Evolutionary conservation across 2,797 vertebrate genomes (phyloP).

Genomic region (Lepilemur ruficaudatus): DNA sequence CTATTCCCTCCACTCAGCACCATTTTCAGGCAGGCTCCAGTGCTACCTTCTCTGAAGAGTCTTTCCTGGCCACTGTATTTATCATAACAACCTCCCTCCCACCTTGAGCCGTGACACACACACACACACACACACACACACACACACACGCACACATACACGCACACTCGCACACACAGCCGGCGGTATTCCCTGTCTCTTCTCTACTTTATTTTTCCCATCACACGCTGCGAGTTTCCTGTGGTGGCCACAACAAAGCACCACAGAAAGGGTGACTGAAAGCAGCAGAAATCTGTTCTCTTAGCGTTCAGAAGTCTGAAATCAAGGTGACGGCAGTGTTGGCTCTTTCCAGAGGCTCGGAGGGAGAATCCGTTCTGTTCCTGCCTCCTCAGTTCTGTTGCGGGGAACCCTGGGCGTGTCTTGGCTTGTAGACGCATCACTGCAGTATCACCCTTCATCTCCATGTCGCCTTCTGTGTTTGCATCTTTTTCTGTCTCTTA

Average conservation of each 20-base stretch:
- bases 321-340: background rate
- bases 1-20: background rate
- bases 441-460: background rate
- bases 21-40: background rate
- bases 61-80: background rate
- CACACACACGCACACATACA: no score
- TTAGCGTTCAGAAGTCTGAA: rapidly evolving
- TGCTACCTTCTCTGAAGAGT: background rate
- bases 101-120: no score
- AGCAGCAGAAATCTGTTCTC: background rate
- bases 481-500: background rate
- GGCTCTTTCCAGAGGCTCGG: background rate
- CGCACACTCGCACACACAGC: no score
- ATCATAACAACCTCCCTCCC: background rate
- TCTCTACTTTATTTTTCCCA: background rate
- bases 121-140: no score
- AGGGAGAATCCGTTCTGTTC: background rate
- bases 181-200: rapidly evolving
- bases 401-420: rapidly evolving
- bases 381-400: background rate
- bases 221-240: background rate
- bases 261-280: background rate
- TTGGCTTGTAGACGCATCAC: background rate
- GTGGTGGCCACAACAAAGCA: background rate
- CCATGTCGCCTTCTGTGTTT: background rate